These are phyloP conservation scores for Neostethus bicornis DNA, from an alignment of 2,797 vertebrate species.

Conservation along the genomic window DNA sequence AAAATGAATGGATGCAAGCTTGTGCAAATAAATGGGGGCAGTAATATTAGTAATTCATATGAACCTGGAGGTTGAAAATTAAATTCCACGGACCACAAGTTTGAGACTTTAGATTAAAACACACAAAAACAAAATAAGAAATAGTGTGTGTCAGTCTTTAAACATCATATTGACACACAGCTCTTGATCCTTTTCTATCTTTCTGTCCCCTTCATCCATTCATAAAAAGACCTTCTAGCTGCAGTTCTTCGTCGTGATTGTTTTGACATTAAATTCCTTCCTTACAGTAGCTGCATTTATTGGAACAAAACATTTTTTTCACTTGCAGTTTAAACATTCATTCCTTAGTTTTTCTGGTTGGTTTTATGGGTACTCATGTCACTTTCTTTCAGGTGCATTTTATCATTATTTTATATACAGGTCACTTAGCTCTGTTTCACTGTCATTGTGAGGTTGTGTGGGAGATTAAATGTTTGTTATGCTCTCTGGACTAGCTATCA, in stretches of 20 bases:
- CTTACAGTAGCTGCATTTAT: slow-evolving; percentile 2
- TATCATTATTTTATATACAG: slow-evolving; percentile 3
- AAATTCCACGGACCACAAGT: too few relatives aligned
- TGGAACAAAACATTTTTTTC: slow-evolving; percentile 13
- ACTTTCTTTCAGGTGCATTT: slow-evolving; percentile 1
- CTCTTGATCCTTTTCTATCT: slow-evolving; percentile 38
- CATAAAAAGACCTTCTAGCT: slow-evolving; percentile 24
- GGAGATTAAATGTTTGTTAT: not conserved
- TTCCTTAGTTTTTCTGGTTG: slow-evolving; percentile 7
- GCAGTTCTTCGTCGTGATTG: slow-evolving; percentile 14
- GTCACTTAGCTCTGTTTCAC: slow-evolving; percentile 19
- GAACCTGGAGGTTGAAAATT: too few relatives aligned
- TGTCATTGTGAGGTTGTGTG: slow-evolving; percentile 1
- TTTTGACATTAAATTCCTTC: slow-evolving; percentile 25
- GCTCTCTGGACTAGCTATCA: not conserved
- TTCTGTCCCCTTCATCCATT: slow-evolving; percentile 5
- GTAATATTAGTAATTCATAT: too few relatives aligned
- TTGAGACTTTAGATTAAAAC: too few relatives aligned
- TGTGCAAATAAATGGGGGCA: too few relatives aligned
- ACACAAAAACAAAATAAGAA: slow-evolving; percentile 5
- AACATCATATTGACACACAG: slow-evolving; percentile 31
- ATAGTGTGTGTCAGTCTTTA: slow-evolving; percentile 15
- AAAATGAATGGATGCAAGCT: too few relatives aligned
- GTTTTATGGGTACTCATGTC: slow-evolving; percentile 14
- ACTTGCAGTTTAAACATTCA: slow-evolving; percentile 10